Percentiles rank a stretch among this genome's conserved stretches.
Evolutionary conservation across 2,797 vertebrate species (phyloP).

Genomic region (Acestrorhynchus altus): DNA sequence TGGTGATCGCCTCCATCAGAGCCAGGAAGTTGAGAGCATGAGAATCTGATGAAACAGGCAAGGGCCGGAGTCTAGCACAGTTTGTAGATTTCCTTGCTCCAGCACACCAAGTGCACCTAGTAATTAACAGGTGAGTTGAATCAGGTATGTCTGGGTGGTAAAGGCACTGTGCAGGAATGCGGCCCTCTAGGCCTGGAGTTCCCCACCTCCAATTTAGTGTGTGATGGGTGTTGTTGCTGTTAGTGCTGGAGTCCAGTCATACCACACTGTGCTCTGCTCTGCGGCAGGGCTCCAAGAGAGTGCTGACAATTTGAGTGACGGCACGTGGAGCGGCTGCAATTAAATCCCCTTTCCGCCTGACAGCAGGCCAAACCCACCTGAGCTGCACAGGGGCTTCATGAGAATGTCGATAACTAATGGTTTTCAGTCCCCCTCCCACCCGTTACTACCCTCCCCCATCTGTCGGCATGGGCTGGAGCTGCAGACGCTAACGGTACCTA

Average conservation of each 20-base stretch:
- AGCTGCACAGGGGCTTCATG: slow-evolving; percentile 26
- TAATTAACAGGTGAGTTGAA: too few relatives aligned
- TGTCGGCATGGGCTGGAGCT: background rate
- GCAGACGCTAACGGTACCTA: background rate
- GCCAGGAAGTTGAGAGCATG: too few relatives aligned
- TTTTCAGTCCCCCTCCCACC: slow-evolving; percentile 42
- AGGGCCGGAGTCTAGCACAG: too few relatives aligned
- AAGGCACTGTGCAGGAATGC: too few relatives aligned
- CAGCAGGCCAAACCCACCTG: slow-evolving; percentile 22
- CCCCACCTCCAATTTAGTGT: too few relatives aligned
- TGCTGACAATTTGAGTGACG: slow-evolving; percentile 31
- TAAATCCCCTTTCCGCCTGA: slow-evolving; percentile 66
- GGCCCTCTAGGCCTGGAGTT: too few relatives aligned
- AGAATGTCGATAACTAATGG: slow-evolving; percentile 39
- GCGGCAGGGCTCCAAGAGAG: slow-evolving; percentile 15
- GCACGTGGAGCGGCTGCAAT: slow-evolving; percentile 57
- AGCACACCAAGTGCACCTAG: too few relatives aligned
- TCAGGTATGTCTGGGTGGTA: too few relatives aligned
- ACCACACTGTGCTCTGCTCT: background rate
- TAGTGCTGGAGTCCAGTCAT: slow-evolving; percentile 5
- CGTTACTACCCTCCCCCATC: slow-evolving; percentile 43
- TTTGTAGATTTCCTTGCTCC: too few relatives aligned
- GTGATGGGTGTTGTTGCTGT: background rate
- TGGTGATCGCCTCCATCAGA: too few relatives aligned
- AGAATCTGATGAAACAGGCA: too few relatives aligned